These are phyloP conservation scores for Danio aesculapii DNA, from an alignment of 2,797 vertebrate genomes.

Conservation along the genomic window DNA sequence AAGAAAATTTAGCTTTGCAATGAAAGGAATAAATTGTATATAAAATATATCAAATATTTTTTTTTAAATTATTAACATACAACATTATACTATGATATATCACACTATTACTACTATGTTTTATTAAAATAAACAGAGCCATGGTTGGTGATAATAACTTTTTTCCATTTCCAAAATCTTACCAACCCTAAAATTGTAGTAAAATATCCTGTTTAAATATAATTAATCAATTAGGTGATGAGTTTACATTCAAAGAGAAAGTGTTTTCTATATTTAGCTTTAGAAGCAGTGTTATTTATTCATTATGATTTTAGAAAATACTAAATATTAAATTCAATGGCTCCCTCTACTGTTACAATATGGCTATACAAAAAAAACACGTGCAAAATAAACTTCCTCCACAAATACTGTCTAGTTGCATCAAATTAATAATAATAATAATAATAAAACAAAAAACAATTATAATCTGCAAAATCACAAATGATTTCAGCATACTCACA, in stretches of 20 bases:
- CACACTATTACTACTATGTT: no score
- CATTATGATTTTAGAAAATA: not conserved
- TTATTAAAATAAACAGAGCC: no score
- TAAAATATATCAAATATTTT: not conserved
- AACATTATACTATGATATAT: no score
- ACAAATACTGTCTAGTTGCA: not conserved
- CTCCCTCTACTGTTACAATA: conserved; percentile 61
- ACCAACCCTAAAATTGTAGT: not conserved
- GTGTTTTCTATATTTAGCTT: not conserved
- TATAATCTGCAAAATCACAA: not conserved
- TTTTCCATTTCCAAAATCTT: not conserved
- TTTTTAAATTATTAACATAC: not conserved
- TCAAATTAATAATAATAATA: not conserved
- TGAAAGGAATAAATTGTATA: no score
- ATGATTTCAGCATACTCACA: conserved; percentile 80
- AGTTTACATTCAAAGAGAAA: not conserved
- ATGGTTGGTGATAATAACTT: no score
- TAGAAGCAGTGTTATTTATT: not conserved
- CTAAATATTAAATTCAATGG: conserved; percentile 25
- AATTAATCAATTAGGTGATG: not conserved
- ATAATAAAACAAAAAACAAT: not conserved
- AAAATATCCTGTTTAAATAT: not conserved
- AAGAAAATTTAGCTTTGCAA: no score
- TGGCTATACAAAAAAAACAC: not conserved
- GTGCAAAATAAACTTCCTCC: not conserved